Percentiles rank a stretch among this genome's conserved stretches.
These are phyloP conservation scores for Diplogasteroides magnus DNA, from an alignment of 1,140 invertebrate species.

Conservation along the genomic window DNA sequence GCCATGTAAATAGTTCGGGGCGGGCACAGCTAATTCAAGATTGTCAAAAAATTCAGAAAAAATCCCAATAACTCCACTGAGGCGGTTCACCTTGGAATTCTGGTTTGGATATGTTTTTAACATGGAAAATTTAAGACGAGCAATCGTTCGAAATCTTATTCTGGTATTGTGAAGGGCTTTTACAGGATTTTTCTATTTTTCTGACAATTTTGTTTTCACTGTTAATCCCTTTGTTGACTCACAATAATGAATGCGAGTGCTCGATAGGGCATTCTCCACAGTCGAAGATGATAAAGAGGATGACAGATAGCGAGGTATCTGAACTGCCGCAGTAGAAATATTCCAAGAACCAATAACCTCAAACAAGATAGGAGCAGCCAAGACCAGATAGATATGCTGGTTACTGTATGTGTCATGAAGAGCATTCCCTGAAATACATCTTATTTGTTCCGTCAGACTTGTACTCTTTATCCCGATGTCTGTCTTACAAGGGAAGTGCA, in stretches of 20 bases:
- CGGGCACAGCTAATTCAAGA: too few relatives aligned
- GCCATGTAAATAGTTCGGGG: too few relatives aligned
- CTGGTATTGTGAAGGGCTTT: too few relatives aligned
- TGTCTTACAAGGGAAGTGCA: background rate
- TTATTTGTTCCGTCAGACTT: background rate
- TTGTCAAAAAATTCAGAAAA: too few relatives aligned
- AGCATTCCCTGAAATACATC: slow-evolving; percentile 11
- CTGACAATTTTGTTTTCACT: slow-evolving; percentile 12
- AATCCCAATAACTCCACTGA: too few relatives aligned
- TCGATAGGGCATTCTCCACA: slow-evolving; percentile 35
- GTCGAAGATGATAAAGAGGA: slow-evolving; percentile 35
- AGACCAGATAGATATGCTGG: slow-evolving; percentile 30
- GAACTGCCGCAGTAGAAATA: too few relatives aligned
- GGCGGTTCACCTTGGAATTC: too few relatives aligned
- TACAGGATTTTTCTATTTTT: background rate
- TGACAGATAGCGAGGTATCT: slow-evolving; percentile 35
- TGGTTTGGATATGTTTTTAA: too few relatives aligned
- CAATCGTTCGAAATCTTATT: too few relatives aligned
- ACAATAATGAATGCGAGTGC: slow-evolving; percentile 27
- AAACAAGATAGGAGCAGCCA: slow-evolving; percentile 38
- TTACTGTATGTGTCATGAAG: slow-evolving; percentile 34
- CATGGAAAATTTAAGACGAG: too few relatives aligned
- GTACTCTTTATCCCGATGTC: background rate
- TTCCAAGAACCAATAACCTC: too few relatives aligned
- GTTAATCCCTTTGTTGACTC: slow-evolving; percentile 14